Evolutionary conservation across 2,797 vertebrate genomes (phyloP), one percentile per base, ranked within the genome.

Genomic region (Nasua narica): DNA sequence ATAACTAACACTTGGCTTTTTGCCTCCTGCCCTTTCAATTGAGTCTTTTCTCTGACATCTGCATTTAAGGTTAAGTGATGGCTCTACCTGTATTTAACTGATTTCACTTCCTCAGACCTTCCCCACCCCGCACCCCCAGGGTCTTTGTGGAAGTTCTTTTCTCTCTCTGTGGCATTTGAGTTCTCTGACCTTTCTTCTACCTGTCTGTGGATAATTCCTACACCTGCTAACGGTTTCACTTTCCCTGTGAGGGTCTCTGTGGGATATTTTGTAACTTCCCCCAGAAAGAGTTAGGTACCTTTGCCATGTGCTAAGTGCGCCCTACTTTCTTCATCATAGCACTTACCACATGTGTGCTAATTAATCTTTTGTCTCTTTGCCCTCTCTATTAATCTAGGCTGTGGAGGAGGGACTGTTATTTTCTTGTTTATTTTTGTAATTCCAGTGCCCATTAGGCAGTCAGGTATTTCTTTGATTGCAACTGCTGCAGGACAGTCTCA

Each of bases 341-440:
- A 16, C 18, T 37, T 79, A 40, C 12, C 46, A 78, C 14, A 15
- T 35, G 60, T 32, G 21, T 87, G 40, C n/a, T 77, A 48, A 50
- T 69, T 81, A 52, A 56, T 69, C 76, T 72, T 21, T 88, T 82
- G 15, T 88, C 23, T 97, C n/a, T 87, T 37, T 67, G 50, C 65
- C 32, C 89, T 94, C 46, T 32, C n/a, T 43, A 46, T 46, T 70
- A 67, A 84, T 25, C 3, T 40, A 89, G 90, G 19, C 13, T n/a
- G 14, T 76, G 14, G 19, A 29, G 65, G 46, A 25, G n/a, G 19
- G 35, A 72, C 40, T 21, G 10, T 74, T 60, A 18, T 90, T 85
- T 91, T 84, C n/a, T 91, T 67, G 72, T 67, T 96, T 52, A 54
- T 89, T 79, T 86, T 95, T 72, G 48, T 86, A 82, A 90, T 18